phyloP scores from a whole-genome alignment of 2,113 vertebrate species.

The Bettongia penicillata region DNA sequence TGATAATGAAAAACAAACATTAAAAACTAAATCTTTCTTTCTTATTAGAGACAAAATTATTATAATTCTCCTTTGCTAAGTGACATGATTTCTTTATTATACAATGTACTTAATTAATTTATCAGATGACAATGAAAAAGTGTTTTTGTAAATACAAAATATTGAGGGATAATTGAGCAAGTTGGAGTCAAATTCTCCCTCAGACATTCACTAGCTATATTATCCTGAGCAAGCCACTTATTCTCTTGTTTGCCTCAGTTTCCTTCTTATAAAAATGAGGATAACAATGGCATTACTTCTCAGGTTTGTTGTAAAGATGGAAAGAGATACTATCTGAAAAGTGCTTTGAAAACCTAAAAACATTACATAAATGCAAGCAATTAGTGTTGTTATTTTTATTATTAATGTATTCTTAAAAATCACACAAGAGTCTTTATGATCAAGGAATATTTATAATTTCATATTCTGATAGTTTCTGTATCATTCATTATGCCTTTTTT shows the following conservation, averaged over 20 bases:
- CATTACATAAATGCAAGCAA: not conserved
- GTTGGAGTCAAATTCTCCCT: not conserved
- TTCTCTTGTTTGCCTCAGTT: not conserved
- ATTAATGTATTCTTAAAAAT: not conserved
- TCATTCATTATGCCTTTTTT: slow-evolving; percentile 1
- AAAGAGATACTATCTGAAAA: not conserved
- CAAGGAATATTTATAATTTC: not conserved
- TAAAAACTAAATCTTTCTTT: too few species aligned
- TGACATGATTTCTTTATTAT: not conserved
- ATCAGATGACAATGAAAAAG: not conserved
- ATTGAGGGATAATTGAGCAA: not conserved
- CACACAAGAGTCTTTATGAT: not conserved
- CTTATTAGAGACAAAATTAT: too few species aligned
- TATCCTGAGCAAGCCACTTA: not conserved
- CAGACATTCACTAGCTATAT: not conserved
- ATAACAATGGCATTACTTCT: not conserved
- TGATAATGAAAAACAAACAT: not conserved
- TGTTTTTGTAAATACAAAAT: not conserved
- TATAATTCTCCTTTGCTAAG: not conserved
- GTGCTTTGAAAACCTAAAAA: not conserved
- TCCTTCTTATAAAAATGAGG: not conserved
- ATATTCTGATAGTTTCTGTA: not conserved
- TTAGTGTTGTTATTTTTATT: not conserved
- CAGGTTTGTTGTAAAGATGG: not conserved
- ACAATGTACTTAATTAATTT: not conserved